Evolutionary conservation across 2,888 invertebrate species (phyloP), one percentile per base, ranked within the genome.

Genomic region (Zygogramma bicolorata): DNA sequence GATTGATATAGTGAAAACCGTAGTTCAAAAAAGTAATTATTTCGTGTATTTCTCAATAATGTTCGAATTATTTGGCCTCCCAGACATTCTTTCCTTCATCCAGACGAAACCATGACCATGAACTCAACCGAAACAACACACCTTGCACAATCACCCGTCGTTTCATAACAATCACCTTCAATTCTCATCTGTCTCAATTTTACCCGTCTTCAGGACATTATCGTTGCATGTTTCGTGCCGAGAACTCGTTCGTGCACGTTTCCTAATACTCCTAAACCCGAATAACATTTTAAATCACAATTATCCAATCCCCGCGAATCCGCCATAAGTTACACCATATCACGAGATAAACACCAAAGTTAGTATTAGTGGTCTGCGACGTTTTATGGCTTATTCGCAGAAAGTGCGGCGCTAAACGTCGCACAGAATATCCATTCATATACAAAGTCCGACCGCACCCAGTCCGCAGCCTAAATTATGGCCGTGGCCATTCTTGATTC

Each of bases 401-500:
- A 81, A 81, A 84, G 82, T 81, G 80, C 77, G 82, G 83, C 81
- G 84, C 83, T 85, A 85, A 85, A 85, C 82, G 85, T 86, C 85
- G 82, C 81, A 79, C 79, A 79, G 83, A 84, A 85, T 86, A 85
- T 84, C 85, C 85, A 84, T 86, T 85, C 84, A 84, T 85, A 84
- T 80, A 84, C 83, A 82, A 81, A 80, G 79, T 81, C 77, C 77
- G 79, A 84, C 85, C 85, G 83, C 85, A 83, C 75, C 76, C 78
- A 79, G 83, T 80, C 81, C 82, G 79, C 82, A 81, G 74, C 79
- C 75, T 79, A 81, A 83, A 82, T 81, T 83, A 82, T 80, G 70
- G 68, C 71, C 79, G 20, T 46, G 77, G 75, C n/a, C n/a, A 78
- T 81, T 77, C 78, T 75, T 79, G 79, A 81, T 81, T 80, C 81